A percentile compares a stretch with the other conserved stretches of the same genome.
phyloP scores from a whole-genome alignment of 2,797 vertebrate genomes.

The Sebastes minor region DNA sequence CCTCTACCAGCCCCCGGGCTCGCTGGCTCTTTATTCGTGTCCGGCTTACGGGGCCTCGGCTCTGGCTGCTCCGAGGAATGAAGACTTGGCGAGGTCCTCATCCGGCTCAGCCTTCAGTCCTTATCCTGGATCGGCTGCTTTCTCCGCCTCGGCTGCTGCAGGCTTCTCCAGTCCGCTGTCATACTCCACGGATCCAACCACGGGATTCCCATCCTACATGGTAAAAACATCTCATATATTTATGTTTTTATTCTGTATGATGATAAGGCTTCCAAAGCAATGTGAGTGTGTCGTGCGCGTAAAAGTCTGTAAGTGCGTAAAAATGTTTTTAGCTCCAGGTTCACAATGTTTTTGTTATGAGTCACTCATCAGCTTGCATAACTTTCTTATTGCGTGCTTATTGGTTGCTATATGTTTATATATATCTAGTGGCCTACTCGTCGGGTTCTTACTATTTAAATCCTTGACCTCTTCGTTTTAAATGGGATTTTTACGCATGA shows the following conservation, averaged over 20 bases:
- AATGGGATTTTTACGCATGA: conserved; percentile 44
- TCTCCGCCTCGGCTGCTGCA: conserved; percentile 90
- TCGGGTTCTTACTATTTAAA: conserved; percentile 18
- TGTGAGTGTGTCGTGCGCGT: not conserved
- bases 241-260: not conserved
- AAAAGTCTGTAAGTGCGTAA: not conserved
- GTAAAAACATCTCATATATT: conserved; percentile 80
- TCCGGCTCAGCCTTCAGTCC: conserved; percentile 94
- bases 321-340: not conserved
- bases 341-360: not conserved
- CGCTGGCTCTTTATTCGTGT: conserved; percentile 97
- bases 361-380: not conserved
- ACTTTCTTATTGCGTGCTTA: conserved; percentile 21
- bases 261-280: not conserved
- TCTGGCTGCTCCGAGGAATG: conserved; percentile 93
- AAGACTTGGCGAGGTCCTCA: conserved; percentile 94
- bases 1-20: conserved; percentile 98
- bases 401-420: not conserved
- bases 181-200: conserved; percentile 92
- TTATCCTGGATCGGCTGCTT: conserved; percentile 96
- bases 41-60: conserved; percentile 95
- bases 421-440: conserved; percentile 19
- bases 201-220: conserved; percentile 98
- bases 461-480: conserved; percentile 26
- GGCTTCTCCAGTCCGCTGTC: conserved; percentile 95